Base-by-base conservation (phyloP, 2,113 vertebrate genomes). In the Sceloporus undulatus region DNA sequence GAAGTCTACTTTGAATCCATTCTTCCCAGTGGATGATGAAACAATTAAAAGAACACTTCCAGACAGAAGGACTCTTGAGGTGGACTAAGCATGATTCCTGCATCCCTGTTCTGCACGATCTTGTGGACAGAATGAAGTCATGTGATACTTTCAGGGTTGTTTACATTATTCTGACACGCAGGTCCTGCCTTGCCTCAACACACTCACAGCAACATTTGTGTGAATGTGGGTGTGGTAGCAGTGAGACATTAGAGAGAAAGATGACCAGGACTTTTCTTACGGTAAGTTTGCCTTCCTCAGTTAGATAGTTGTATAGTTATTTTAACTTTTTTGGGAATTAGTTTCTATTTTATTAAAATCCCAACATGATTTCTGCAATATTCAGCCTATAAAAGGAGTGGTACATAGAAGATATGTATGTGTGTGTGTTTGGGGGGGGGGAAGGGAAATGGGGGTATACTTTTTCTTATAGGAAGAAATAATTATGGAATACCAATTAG, bases 401-500 rank as follows among this genome's bases (percentile, higher is more conserved):
- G 0, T 62, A 16, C 68, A 29, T 48, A 75, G 23, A 91, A 23
- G 76, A 25, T 90, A 34, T 34, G 34, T 34, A 34, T 34, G 34
- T 34, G 34, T 34, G 34, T 34, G 34, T 34, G 34, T 34, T 34
- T 34, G 34, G 34, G 34, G 34, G 34, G 34, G 34, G 34, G 34
- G 34, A 34, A 34, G 34, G 68, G 1, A 89, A 25, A 74, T 71
- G n/a, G 0, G 90, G 29, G 82, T 40, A 90, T 77, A 79, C 52
- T 68, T 88, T 82, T 76, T 89, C 88, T 74, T 66, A 62, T 1
- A 48, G 52, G 10, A 48, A 92, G 76, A 91, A 42, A 48, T 78
- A 93, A 92, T 92, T 92, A 87, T 91, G 77, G 38, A 80, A 84
- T 94, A 59, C 91, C 38, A 3, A 91, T 94, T 93, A 86, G 54